Conservation (phyloP, 1,140 invertebrate genomes). For the Hyphantria cunea region DNA sequence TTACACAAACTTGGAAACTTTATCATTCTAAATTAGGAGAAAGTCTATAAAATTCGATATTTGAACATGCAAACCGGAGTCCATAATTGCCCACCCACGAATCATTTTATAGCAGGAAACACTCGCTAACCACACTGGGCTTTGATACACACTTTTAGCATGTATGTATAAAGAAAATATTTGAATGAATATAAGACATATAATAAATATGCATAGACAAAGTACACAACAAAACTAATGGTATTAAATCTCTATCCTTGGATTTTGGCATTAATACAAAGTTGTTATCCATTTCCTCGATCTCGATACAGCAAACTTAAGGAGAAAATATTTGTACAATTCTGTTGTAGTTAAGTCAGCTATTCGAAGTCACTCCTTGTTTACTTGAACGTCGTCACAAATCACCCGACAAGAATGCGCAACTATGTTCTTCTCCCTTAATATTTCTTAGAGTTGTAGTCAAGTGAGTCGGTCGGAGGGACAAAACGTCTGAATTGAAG, state of each 20-base stretch:
- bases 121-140: neutral
- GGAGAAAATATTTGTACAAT: neutral
- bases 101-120: conserved; percentile 6
- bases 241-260: no score
- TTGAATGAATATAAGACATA: neutral
- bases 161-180: neutral
- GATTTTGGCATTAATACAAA: conserved; percentile 1
- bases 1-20: neutral
- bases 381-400: conserved; percentile 5
- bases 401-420: conserved; percentile 1
- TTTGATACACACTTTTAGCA: neutral
- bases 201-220: no score
- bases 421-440: conserved; percentile 4
- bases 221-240: no score
- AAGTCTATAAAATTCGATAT: conserved; percentile 8
- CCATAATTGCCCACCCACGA: conserved; percentile 16
- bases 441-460: conserved; percentile 8
- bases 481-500: conserved; percentile 23
- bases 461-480: conserved; percentile 5
- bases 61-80: conserved; percentile 6
- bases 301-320: conserved; percentile 7
- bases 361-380: neutral
- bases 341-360: no score
- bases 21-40: conserved; percentile 21
- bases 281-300: neutral